phyloP scores from a whole-genome alignment of 2,797 vertebrate species.

The Clarias fuscus region DNA sequence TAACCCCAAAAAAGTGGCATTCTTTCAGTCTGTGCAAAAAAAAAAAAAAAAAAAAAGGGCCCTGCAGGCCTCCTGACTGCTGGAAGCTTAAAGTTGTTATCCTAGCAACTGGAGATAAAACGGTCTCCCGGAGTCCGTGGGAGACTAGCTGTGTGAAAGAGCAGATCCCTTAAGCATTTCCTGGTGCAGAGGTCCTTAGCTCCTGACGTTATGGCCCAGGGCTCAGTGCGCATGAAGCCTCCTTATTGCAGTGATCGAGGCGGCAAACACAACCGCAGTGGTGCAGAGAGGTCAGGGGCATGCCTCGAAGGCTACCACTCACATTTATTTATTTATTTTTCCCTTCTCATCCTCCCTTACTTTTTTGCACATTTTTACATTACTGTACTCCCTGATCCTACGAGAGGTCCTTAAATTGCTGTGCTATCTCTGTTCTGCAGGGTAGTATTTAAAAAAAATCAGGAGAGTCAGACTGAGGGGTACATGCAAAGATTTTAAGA shows the following conservation, averaged over 20 bases:
- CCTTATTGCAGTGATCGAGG: slow-evolving; percentile 67
- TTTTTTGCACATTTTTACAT: slow-evolving; percentile 46
- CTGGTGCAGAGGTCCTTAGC: slow-evolving; percentile 71
- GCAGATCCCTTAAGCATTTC: slow-evolving; percentile 71
- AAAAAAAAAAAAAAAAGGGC: slow-evolving; percentile 32
- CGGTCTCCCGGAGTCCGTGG: slow-evolving; percentile 66
- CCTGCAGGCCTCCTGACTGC: slow-evolving; percentile 62
- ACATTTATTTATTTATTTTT: slow-evolving; percentile 44
- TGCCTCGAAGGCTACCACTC: slow-evolving; percentile 61
- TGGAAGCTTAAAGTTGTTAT: slow-evolving; percentile 70
- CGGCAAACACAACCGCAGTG: slow-evolving; percentile 60
- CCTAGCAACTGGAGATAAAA: slow-evolving; percentile 71
- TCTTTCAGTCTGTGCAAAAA: slow-evolving; percentile 49
- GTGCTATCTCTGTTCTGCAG: slow-evolving; percentile 48
- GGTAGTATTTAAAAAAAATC: slow-evolving; percentile 20
- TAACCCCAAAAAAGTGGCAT: slow-evolving; percentile 50
- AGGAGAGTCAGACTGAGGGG: neutral
- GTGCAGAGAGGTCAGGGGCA: slow-evolving; percentile 68
- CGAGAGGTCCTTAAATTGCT: slow-evolving; percentile 55
- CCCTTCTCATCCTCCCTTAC: slow-evolving; percentile 57
- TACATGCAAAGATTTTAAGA: slow-evolving; percentile 30
- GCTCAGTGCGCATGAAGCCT: slow-evolving; percentile 68
- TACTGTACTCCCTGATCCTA: slow-evolving; percentile 53
- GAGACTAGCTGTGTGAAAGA: slow-evolving; percentile 65
- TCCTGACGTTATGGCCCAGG: slow-evolving; percentile 64